Percentiles rank a stretch among this genome's conserved stretches.
Evolutionary conservation across 2,888 invertebrate genomes (phyloP).

Genomic region (Adelphocoris suturalis): DNA sequence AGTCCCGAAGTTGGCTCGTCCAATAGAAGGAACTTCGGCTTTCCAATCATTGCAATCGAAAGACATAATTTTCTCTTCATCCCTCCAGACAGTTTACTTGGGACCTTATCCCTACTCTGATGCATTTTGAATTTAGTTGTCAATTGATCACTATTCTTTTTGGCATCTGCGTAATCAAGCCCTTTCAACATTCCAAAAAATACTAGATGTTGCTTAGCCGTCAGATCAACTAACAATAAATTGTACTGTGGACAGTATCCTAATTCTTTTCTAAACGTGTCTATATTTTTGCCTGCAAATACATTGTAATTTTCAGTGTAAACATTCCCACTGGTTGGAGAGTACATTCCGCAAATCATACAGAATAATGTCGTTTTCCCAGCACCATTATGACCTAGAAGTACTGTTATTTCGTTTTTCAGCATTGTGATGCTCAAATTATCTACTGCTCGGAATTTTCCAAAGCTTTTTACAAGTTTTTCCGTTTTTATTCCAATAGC

Average conservation of each 20-base stretch:
- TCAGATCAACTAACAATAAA: constrained; percentile 89
- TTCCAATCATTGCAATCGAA: constrained; percentile 91
- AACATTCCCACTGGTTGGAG: constrained; percentile 86
- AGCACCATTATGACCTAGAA: constrained; percentile 93
- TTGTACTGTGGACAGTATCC: constrained; percentile 96
- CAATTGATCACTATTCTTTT: constrained; percentile 81
- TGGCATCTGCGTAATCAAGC: constrained; percentile 78
- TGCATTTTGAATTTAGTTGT: constrained; percentile 83
- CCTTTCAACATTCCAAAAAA: constrained; percentile 88
- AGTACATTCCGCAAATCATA: constrained; percentile 87
- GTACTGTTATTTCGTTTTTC: constrained; percentile 90
- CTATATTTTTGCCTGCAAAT: constrained; percentile 81
- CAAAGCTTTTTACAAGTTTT: constrained; percentile 77
- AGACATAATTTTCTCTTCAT: constrained; percentile 94
- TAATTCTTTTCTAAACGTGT: constrained; percentile 85
- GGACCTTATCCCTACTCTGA: constrained; percentile 83
- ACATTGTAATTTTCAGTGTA: constrained; percentile 87
- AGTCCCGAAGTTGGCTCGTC: constrained; percentile 94
- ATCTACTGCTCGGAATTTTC: constrained; percentile 78
- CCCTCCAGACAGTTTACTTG: constrained; percentile 89
- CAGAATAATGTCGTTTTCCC: constrained; percentile 90
- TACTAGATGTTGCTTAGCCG: constrained; percentile 89
- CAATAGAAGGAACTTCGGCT: constrained; percentile 84
- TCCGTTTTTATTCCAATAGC: constrained; percentile 78
- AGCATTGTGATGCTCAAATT: constrained; percentile 84